These are phyloP conservation scores for Coccyzus lansbergi DNA, from an alignment of 2,797 vertebrate genomes.

Conservation along the genomic window DNA sequence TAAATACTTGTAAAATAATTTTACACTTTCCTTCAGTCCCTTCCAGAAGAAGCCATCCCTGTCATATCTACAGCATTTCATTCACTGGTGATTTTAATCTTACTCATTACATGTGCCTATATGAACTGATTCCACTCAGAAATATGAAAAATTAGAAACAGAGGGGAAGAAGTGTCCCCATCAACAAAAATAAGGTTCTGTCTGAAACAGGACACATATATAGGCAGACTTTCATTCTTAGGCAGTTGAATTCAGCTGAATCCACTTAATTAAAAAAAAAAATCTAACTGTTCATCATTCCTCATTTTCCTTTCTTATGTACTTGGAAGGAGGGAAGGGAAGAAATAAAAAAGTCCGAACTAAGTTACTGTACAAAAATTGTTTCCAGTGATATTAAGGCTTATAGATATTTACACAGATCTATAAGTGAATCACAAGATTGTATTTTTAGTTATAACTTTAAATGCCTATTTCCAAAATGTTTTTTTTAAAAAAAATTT, in stretches of 20 bases:
- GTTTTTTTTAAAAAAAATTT: not conserved
- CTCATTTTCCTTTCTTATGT: not conserved
- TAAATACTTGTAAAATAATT: not conserved
- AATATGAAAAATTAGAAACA: not conserved
- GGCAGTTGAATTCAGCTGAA: not conserved
- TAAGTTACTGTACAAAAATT: not conserved
- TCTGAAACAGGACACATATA: not conserved
- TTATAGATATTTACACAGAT: not conserved
- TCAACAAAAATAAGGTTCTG: not conserved
- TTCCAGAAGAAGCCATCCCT: not conserved
- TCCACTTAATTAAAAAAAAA: not conserved
- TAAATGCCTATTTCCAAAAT: not conserved
- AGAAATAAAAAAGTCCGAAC: not conserved
- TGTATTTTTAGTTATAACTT: not conserved
- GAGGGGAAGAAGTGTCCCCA: not conserved
- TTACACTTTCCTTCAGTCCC: not conserved
- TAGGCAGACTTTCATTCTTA: not conserved
- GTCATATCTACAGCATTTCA: not conserved
- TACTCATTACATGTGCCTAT: not conserved
- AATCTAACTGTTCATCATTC: not conserved
- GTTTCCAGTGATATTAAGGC: not conserved
- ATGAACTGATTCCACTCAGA: not conserved
- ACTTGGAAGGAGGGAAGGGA: not conserved
- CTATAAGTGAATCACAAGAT: not conserved
- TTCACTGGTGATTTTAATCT: not conserved